Evolutionary conservation across 2,888 invertebrate species (phyloP), one percentile per base, ranked within the genome.

Genomic region (Brachycybe producta): DNA sequence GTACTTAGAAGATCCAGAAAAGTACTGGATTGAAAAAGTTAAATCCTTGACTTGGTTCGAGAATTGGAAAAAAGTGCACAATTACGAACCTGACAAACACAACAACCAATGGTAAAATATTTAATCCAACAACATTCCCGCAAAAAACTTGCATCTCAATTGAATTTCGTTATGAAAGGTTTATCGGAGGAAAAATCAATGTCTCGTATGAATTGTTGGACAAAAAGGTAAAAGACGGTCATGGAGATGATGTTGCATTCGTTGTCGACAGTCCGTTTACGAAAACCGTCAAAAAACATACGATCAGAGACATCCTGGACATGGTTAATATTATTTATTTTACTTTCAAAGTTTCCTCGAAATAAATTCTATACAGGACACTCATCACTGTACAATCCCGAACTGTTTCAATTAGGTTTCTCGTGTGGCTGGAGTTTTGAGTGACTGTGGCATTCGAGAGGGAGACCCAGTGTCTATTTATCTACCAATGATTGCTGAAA

Each of bases 181-280:
- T 82, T 73, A 78, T 79, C 1, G 92, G 88, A 0, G 94, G 92
- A 0, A 82, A 90, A 67, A 66, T 92, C 64, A 94, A 91, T 60
- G 88, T 90, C 0, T 90, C 91, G 62, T 82, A 90, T 72, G 94
- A 94, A 67, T 85, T 90, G 0, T 72, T 94, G 8, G 94, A 94
- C 67, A 76, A 92, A 0, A 92, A 94, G 69, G 82, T 92, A 4
- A 73, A 75, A 5, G 76, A 75, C 0, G 91, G 91, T 0, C 73
- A 75, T 13, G 91, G 88, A 0, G 75, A 78, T 8, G 80, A 82
- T 61, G 71, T 79, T 0, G 92, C 91, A 0, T 70, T 94, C 23
- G 84, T 92, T 41, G 83, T 92, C 64, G 92, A 94, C 67, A 90
- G 90, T 32, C 92, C 92, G 0, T 70, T 90, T 55, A 88, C 87